Conservation (phyloP, 2,888 invertebrate species). For the Dynastes tityus region DNA sequence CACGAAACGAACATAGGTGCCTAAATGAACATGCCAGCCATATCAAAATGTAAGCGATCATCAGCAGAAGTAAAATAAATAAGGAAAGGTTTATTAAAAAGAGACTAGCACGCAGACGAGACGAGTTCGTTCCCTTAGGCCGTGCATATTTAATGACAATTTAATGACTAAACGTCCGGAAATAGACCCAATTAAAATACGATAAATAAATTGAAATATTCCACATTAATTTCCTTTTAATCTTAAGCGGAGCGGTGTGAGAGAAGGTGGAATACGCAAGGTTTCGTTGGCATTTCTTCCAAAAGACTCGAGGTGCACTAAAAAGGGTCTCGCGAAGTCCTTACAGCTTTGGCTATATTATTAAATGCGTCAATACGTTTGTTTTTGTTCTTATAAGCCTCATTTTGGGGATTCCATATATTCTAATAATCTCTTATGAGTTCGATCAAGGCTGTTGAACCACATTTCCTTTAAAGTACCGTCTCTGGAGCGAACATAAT, state of each 20-base stretch:
- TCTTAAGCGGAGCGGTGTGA: background rate
- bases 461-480: no score
- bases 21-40: constrained; percentile 7
- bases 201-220: constrained; percentile 37
- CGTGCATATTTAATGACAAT: constrained; percentile 34
- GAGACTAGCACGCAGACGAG: background rate
- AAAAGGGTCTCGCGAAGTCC: background rate
- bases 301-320: background rate
- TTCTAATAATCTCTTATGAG: no score
- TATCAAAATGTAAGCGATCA: constrained; percentile 31
- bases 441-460: no score
- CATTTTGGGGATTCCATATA: no score
- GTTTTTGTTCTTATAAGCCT: no score
- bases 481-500: no score
- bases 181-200: constrained; percentile 41
- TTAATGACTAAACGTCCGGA: constrained; percentile 26
- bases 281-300: no score
- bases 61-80: constrained; percentile 33
- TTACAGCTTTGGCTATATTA: no score
- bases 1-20: no score
- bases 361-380: no score
- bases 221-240: constrained; percentile 37
- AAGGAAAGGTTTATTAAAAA: constrained; percentile 27
- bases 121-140: constrained; percentile 30
- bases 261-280: background rate